Base-by-base conservation (phyloP, 2,113 vertebrate genomes). In the Notiomystis cincta region DNA sequence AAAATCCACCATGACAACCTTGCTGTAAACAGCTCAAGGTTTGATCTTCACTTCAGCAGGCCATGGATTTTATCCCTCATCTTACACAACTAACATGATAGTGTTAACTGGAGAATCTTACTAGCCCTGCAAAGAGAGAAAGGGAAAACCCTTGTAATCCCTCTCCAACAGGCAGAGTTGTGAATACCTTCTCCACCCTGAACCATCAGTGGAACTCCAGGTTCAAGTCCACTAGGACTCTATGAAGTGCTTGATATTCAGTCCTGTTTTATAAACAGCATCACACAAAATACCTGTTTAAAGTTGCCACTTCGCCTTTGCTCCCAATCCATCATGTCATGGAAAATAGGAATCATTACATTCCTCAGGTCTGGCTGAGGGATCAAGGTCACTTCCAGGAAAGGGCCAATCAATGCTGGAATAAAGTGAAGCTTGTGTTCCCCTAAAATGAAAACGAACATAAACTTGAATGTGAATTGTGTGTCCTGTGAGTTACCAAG, bases 271-370 rank as follows among this genome's bases (percentile, higher is more conserved):
- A 69, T 31, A 30, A 84, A 51, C 6, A 56, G 45, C 25, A 51
- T 80, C 56, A 60, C 25, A 69, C 38, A 57, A 60, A 69, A 50
- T 96, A 99, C 99, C 99, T 99, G 99, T 91, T 99, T 99, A 87
- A 99, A 99, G 97, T 99, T 99, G 72, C 99, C 99, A 30, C 99
- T 99, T 82, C 99, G 98, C 42, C 99, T 98, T 97, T 99, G 99
- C 93, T 99, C 99, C 99, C 99, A 99, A 92, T 99, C 99, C 99
- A 99, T 99, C 99, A 99, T 99, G 96, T 99, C 99, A 30, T 99
- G 99, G 96, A 99, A 99, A 97, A 99, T 99, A 50, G 99, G 99
- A 97, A 99, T 99, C 99, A 99, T 99, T 93, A 99, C 99, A 86
- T 99, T 99, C 77, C 99, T 98, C 80, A 99, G 98, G 95, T 99